Evolutionary conservation across 2,888 invertebrate species (phyloP), one percentile per base, ranked within the genome.

Genomic region (Venustoraphidia nigricollis): DNA sequence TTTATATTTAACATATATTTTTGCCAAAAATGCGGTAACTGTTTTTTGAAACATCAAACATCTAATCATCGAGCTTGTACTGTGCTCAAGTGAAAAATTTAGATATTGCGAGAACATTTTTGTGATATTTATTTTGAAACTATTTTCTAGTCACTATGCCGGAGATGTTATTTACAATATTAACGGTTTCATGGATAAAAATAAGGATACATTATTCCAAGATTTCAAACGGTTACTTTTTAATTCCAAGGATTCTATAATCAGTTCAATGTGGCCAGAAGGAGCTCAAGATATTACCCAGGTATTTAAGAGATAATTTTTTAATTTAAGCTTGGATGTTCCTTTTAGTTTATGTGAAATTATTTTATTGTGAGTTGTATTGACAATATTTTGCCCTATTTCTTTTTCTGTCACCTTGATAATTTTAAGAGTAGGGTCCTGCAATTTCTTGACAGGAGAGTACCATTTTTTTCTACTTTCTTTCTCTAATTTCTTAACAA

Each of bases 261-360:
- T 97, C 40, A 77, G 80, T 41, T 71, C 72, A 51, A 94, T 97
- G 93, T 97, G 95, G 94, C 96, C 95, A 0, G 97, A 97, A 66
- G 97, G 97, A 34, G 88, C 87, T 27, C 82, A 86, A 59, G 79
- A 91, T 59, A 90, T 96, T 57, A 80, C 81, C 38, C 80, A 86
- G 76, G 78, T 85, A 72, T 67, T 68, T 69, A 48, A 38, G 6
- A 27, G 27, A 27, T 27, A 3, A 27, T 27, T 27, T 27, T 17
- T 17, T 3, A 17, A 2, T 4, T 3, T 4, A 17, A 4, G 3
- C 4, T 17, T 3, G 17, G 17, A 4, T 2, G 2, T 17, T n/a
- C n/a, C n/a, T n/a, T n/a, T n/a, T n/a, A n/a, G n/a, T n/a, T n/a
- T n/a, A n/a, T n/a, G n/a, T n/a, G n/a, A n/a, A n/a, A n/a, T n/a